phyloP scores from a whole-genome alignment of 2,797 vertebrate genomes.

The Thamnophis elegans region DNA sequence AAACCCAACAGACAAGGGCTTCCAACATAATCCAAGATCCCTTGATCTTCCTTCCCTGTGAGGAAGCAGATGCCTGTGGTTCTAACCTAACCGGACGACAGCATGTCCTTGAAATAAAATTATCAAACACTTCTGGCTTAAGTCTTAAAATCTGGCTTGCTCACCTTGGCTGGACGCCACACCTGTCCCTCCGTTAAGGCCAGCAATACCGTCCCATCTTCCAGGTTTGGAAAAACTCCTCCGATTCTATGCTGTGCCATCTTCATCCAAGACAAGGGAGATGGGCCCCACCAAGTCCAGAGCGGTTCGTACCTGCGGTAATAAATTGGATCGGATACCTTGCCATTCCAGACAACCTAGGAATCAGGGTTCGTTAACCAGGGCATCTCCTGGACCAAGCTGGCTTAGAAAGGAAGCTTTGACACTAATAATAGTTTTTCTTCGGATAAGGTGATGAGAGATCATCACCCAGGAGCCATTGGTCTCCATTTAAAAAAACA shows the following conservation, averaged over 20 bases:
- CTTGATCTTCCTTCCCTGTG: too few species aligned
- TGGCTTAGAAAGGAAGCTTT: background rate
- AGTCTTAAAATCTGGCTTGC: background rate
- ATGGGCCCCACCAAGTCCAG: conserved; percentile 66
- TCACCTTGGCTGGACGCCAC: conserved; percentile 79
- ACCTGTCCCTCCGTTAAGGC: conserved; percentile 82
- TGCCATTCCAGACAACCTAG: background rate
- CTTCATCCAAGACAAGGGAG: conserved; percentile 86
- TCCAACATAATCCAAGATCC: background rate
- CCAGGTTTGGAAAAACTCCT: conserved; percentile 88
- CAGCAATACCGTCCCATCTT: conserved; percentile 83
- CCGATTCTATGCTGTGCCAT: conserved; percentile 88
- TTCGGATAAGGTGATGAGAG: background rate
- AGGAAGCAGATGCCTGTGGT: background rate
- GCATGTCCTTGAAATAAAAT: background rate
- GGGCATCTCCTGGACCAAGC: background rate
- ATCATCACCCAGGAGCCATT: background rate
- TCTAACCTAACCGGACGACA: background rate
- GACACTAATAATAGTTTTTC: background rate
- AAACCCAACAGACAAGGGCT: background rate
- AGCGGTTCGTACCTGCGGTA: conserved; percentile 71
- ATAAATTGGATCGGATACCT: background rate
- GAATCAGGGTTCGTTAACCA: background rate
- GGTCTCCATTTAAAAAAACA: background rate
- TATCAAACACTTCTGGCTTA: background rate